These are phyloP conservation scores for Anthonomus grandis DNA, from an alignment of 1,140 invertebrate species.

Conservation along the genomic window DNA sequence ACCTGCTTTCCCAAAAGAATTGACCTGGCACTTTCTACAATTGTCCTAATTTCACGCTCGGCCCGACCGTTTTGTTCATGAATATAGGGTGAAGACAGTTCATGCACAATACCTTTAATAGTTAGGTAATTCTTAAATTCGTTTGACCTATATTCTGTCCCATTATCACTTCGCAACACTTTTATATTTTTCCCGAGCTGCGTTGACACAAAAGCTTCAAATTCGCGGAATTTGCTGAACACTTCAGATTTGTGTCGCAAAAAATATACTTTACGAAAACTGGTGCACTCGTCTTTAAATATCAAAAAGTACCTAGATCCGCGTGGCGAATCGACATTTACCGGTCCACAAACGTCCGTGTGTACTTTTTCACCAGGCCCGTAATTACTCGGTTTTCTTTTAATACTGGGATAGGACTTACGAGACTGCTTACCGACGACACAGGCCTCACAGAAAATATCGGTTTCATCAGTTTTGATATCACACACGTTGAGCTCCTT, in stretches of 20 bases:
- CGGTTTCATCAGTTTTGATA: background rate
- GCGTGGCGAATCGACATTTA: constrained; percentile 2
- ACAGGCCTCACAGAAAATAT: constrained; percentile 8
- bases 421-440: too few species aligned
- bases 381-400: background rate
- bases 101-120: too few species aligned
- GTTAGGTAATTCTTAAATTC: too few species aligned
- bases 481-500: background rate
- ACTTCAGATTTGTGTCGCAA: constrained; percentile 13
- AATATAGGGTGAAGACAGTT: too few species aligned
- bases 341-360: constrained; percentile 8
- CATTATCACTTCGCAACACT: too few species aligned
- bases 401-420: background rate
- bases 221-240: constrained; percentile 25
- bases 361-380: constrained; percentile 8
- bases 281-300: constrained; percentile 15
- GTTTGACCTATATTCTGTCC: too few species aligned
- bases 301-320: constrained; percentile 9
- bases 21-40: too few species aligned
- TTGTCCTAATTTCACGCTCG: too few species aligned
- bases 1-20: too few species aligned
- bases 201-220: constrained; percentile 4
- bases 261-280: constrained; percentile 9
- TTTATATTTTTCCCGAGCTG: too few species aligned
- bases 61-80: too few species aligned